These are phyloP conservation scores for Chirona hameri DNA, from an alignment of 2,888 invertebrate genomes.

Conservation along the genomic window DNA sequence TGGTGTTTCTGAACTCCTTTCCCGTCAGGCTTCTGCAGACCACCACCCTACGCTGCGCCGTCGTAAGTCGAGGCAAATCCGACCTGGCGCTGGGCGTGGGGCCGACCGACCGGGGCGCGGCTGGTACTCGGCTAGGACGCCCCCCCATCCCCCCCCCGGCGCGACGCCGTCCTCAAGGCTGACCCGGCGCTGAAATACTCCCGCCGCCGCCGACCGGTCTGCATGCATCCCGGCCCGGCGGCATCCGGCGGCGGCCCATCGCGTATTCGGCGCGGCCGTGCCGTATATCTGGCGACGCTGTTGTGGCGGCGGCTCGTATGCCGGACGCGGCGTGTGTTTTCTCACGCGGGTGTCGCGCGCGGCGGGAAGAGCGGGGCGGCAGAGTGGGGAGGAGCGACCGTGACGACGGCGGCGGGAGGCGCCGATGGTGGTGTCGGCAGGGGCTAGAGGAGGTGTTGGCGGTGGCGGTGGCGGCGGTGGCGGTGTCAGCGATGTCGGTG, in stretches of 20 bases:
- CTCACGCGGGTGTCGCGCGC: background rate
- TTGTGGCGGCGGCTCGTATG: background rate
- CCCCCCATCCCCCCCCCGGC: conserved; percentile 4
- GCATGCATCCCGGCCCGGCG: background rate
- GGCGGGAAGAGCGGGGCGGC: background rate
- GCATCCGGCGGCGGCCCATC: background rate
- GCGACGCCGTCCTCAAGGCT: conserved; percentile 8
- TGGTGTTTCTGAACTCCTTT: too few species aligned
- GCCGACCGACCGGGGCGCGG: background rate
- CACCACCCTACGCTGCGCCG: background rate
- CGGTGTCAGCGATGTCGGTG: background rate
- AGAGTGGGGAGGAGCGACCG: background rate
- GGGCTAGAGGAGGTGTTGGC: background rate
- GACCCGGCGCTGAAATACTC: background rate
- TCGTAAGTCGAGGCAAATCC: background rate
- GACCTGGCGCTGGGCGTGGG: background rate
- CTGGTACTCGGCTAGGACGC: background rate
- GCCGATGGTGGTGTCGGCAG: background rate
- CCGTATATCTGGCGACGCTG: background rate
- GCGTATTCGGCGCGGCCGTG: background rate
- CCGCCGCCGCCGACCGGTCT: background rate
- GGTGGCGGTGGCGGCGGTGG: background rate
- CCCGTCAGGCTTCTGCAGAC: background rate
- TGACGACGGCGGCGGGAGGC: background rate
- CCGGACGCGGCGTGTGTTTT: background rate